Base-by-base conservation (phyloP, 2,797 vertebrate genomes). In the Notolabrus celidotus region DNA sequence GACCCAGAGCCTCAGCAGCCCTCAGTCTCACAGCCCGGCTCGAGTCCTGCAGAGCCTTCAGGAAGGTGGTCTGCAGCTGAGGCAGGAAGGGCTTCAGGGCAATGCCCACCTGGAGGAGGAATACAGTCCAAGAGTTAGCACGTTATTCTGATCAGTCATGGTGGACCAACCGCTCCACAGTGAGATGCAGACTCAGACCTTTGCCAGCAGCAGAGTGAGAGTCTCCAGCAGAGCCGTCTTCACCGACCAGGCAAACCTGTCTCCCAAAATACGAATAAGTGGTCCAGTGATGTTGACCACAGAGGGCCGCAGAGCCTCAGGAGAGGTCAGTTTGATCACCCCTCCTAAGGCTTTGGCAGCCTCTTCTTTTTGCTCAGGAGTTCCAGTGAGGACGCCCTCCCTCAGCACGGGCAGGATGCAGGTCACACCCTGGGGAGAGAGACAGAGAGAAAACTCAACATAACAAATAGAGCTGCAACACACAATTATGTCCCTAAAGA, bases 71-170 rank as follows among this genome's bases (percentile, higher is more conserved):
- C 94, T 99, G 98, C 62, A 99, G 90, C 78, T 99, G 98, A 15
- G 98, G 98, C 86, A 99, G 93, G 93, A 99, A 99, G 0, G 98
- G 98, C 90, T 99, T 99, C 90, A 99, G 89, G 67, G 96, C 96
- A 36, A 99, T 96, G 51, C 97, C 97, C 78, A 99, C 98, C 98
- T 99, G 67, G 1, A 55, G 8, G 51, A 60, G 33, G 38, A 62
- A 66, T 0, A 14, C 2, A 55, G 36, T 57, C 20, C 31, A 55
- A 1, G 55, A 10, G 55, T 84, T 66, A 77, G 14, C 42, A 22
- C 9, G 8, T 19, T 10, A 25, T 25, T 34, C 2, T 19, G 10
- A 10, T 31, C 49, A 31, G 31, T 5, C 14, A 5, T 10, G 23
- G 16, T 16, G 1, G 0, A 23, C 1, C 2, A 15, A 5, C 2